Evolutionary conservation across 2,113 vertebrate genomes (phyloP).

Genomic region (Rhizomys pruinosus): DNA sequence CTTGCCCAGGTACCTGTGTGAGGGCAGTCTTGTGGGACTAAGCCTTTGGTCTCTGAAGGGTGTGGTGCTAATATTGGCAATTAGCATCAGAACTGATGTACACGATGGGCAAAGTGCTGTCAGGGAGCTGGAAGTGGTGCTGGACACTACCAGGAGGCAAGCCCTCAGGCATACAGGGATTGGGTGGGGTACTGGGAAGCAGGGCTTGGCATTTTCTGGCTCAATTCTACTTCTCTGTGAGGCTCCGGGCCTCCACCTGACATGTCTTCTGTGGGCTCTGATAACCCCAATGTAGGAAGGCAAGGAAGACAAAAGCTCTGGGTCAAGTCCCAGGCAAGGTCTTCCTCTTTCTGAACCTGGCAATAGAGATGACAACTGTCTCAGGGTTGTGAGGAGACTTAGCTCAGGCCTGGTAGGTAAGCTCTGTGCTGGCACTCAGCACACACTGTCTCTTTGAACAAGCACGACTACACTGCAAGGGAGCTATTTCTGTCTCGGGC

Average conservation of each 20-base stretch:
- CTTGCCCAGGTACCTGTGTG: not conserved
- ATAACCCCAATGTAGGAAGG: not conserved
- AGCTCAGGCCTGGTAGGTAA: not conserved
- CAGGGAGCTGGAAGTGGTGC: not conserved
- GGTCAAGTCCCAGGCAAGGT: not conserved
- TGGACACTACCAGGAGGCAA: not conserved
- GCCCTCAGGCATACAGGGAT: not conserved
- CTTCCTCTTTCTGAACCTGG: not conserved
- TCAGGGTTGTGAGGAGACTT: not conserved
- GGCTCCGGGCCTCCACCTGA: not conserved
- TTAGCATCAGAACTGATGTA: not conserved
- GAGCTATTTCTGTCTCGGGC: not conserved
- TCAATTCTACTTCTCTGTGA: not conserved
- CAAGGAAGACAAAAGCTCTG: not conserved
- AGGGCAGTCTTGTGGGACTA: not conserved
- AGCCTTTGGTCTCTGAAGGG: not conserved
- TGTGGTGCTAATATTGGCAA: not conserved
- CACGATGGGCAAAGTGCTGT: too few species aligned
- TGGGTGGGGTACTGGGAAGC: accelerated
- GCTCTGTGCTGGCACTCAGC: not conserved
- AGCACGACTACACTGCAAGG: not conserved
- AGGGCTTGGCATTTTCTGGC: not conserved
- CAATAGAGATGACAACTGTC: not conserved
- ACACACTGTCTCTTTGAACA: not conserved
- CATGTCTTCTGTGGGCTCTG: not conserved